Percentiles rank a stretch among this genome's conserved stretches.
These are phyloP conservation scores for Recurvirostra avosetta DNA, from an alignment of 2,113 vertebrate genomes.

Conservation along the genomic window DNA sequence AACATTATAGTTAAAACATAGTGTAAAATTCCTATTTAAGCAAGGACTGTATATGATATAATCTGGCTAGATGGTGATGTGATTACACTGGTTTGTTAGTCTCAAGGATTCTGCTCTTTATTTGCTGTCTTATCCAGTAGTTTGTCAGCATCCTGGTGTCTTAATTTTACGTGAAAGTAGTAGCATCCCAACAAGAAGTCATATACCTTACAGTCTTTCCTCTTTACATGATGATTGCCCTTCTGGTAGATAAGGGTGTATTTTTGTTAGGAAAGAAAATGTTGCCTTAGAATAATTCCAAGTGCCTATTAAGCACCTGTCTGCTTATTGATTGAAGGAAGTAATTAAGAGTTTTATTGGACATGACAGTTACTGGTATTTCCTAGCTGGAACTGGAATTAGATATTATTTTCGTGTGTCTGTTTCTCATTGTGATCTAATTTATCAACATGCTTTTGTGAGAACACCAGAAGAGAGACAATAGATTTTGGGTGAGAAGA, in stretches of 20 bases:
- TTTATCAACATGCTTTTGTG: background rate
- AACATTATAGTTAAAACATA: slow-evolving; percentile 5
- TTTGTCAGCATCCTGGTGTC: background rate
- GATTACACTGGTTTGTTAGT: background rate
- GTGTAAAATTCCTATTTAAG: background rate
- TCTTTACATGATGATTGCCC: background rate
- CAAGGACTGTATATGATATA: background rate
- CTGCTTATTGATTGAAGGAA: background rate
- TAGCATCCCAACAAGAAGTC: background rate
- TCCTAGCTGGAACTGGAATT: background rate
- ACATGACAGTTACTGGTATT: background rate
- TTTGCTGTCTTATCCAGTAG: background rate
- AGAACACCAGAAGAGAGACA: background rate
- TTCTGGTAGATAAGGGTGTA: background rate
- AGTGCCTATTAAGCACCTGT: background rate
- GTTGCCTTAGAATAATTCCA: background rate
- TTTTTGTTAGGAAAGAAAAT: background rate
- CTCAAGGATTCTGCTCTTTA: background rate
- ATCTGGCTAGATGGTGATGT: background rate
- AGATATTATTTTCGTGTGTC: background rate
- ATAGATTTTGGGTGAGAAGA: background rate
- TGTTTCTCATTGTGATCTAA: background rate
- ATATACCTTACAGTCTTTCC: background rate
- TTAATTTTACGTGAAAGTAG: background rate
- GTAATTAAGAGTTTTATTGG: background rate